Percentiles rank a stretch among this genome's conserved stretches.
Conservation (phyloP, 2,113 vertebrate species). For the Noturus placidus region DNA sequence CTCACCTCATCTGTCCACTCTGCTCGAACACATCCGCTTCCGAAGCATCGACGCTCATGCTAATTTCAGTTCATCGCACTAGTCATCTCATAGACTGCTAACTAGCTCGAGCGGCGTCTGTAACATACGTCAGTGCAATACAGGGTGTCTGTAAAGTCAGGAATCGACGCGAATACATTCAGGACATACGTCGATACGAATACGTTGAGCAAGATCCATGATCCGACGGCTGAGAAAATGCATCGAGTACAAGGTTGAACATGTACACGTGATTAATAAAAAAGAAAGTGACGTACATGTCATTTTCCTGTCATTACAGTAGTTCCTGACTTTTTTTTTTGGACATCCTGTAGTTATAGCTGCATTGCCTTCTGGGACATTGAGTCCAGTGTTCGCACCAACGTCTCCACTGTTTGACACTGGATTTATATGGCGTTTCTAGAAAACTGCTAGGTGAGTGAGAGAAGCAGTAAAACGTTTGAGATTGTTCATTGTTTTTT, state of each 20-base stretch:
- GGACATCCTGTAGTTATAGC: background rate
- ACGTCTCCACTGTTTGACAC: background rate
- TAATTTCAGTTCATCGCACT: no score
- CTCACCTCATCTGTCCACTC: background rate
- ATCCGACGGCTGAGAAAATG: no score
- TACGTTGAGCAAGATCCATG: no score
- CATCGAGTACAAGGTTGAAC: no score
- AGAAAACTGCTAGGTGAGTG: background rate
- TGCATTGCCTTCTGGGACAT: background rate
- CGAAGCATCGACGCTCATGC: no score
- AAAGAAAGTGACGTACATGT: no score
- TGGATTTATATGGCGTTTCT: no score
- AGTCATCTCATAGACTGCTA: background rate
- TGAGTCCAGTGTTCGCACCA: background rate
- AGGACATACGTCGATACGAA: no score
- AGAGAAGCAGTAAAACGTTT: background rate
- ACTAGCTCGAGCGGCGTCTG: background rate
- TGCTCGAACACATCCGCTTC: background rate
- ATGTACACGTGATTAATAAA: no score
- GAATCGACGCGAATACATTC: no score
- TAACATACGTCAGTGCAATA: background rate
- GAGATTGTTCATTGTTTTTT: background rate
- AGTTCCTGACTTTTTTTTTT: accelerated
- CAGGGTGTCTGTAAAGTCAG: background rate
- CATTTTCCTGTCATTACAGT: no score